Base-by-base conservation (phyloP, 1,140 invertebrate genomes). In the Xylocopa sonorina region DNA sequence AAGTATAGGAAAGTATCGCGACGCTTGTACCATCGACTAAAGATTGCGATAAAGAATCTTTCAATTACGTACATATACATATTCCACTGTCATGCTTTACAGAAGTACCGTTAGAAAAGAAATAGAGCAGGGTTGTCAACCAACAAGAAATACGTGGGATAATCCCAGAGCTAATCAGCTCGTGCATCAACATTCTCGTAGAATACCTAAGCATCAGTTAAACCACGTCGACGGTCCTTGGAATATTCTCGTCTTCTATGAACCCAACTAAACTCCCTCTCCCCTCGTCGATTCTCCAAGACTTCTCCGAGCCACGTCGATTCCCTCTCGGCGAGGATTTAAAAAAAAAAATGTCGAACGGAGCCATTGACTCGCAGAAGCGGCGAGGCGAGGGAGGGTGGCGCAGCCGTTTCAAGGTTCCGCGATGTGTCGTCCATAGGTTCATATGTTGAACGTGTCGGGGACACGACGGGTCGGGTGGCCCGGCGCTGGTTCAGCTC, bases 401-500 rank as follows among this genome's bases (percentile, higher is more conserved):
- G 27, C 29, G 32, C 46, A 72, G 84, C 41, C 71, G 74, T 71
- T 81, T 78, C 55, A 72, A 80, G 74, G 68, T 84, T 81, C 57
- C 53, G 50, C 41, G 51, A 43, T 46, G 32, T 51, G 32, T 51
- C 34, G 46, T 76, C 69, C 32, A 66, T 82, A 78, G 46, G 80
- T 78, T 79, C 76, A 57, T 82, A 85, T 63, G 85, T 86, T 75
- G 82, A 88, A 85, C 83, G 82, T 85, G 87, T 80, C 84, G 85
- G 78, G 84, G 87, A 89, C 83, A 83, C 84, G 88, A 84, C 86
- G 66, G 80, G 53, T 82, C 78, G 85, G 68, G 62, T 72, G 55
- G 50, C 69, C 82, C 63, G 41, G 51, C 78, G 90, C 90, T 90
- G 87, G 86, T 89, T 90, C 90, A 91, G 90, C 90, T 91, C 84